Conservation (phyloP, 2,797 vertebrate genomes). For the Tolypeutes matacus region DNA sequence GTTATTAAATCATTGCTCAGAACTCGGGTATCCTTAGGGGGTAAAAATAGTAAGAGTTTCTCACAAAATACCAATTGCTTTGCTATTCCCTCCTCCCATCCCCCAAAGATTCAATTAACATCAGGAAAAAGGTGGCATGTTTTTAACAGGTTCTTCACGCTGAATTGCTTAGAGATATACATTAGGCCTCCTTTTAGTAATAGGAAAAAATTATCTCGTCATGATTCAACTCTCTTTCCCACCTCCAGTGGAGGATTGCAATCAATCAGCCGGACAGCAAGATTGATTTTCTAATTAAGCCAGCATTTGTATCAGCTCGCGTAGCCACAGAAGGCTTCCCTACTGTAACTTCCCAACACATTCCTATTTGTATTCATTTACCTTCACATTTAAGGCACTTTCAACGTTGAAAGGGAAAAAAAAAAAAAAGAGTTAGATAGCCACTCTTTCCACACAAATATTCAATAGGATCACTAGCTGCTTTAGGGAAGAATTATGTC, state of each 20-base stretch:
- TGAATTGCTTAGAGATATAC: conserved; percentile 84
- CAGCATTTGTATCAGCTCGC: conserved; percentile 86
- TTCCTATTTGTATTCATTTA: conserved; percentile 82
- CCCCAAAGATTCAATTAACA: conserved; percentile 74
- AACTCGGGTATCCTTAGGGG: background rate
- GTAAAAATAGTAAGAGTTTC: background rate
- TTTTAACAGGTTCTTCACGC: conserved; percentile 85
- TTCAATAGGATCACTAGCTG: background rate
- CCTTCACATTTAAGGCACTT: conserved; percentile 66
- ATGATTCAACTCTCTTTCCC: conserved; percentile 86
- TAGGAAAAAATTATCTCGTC: conserved; percentile 88
- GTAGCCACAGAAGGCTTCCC: conserved; percentile 84
- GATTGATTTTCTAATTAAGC: conserved; percentile 90
- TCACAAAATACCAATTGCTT: background rate
- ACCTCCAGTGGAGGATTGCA: conserved; percentile 80
- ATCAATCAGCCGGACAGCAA: conserved; percentile 88
- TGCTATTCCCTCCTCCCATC: background rate
- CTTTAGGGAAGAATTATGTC: conserved; percentile 24
- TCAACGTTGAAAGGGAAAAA: background rate
- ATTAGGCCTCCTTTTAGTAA: conserved; percentile 85
- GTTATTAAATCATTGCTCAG: conserved; percentile 55
- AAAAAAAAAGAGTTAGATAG: background rate
- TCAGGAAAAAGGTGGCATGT: conserved; percentile 61
- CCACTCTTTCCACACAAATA: background rate
- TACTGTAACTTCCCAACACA: conserved; percentile 82